Evolutionary conservation across 2,113 vertebrate species (phyloP).

Genomic region (Proterorhinus semilunaris): DNA sequence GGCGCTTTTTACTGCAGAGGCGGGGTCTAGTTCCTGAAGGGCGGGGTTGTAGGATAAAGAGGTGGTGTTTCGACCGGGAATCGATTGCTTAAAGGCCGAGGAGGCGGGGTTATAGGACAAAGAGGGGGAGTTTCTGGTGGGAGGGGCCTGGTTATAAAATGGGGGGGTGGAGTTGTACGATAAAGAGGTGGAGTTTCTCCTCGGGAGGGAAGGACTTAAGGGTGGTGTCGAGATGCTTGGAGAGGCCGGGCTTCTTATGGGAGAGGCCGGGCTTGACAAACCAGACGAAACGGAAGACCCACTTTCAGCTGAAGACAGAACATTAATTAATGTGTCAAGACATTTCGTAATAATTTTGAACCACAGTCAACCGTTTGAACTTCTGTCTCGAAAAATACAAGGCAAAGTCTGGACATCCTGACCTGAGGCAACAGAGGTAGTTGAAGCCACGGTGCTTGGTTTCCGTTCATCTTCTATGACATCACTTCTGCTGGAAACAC

Average conservation of each 20-base stretch:
- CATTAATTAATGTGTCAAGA: neutral
- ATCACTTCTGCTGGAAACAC: constrained; percentile 56
- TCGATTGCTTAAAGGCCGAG: neutral
- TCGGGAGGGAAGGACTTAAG: neutral
- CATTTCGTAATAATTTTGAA: too few species aligned
- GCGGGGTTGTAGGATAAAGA: neutral
- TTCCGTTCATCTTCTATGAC: neutral
- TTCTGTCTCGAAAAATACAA: too few species aligned
- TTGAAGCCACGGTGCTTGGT: neutral
- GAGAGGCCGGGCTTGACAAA: constrained; percentile 42
- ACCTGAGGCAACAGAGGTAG: constrained; percentile 1
- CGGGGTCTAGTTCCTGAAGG: neutral
- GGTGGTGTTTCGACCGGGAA: neutral
- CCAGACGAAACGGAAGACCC: constrained; percentile 65
- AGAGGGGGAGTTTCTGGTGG: neutral
- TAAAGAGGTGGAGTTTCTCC: neutral
- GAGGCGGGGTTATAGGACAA: neutral
- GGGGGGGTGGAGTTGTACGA: too few species aligned
- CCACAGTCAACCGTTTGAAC: too few species aligned
- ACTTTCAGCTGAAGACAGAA: constrained; percentile 69
- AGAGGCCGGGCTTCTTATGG: neutral
- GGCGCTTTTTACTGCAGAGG: too few species aligned
- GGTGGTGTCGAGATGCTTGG: neutral
- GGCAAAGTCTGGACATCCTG: neutral
- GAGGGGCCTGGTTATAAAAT: neutral